phyloP scores from a whole-genome alignment of 2,113 vertebrate species.

The Cephalophus harveyi region DNA sequence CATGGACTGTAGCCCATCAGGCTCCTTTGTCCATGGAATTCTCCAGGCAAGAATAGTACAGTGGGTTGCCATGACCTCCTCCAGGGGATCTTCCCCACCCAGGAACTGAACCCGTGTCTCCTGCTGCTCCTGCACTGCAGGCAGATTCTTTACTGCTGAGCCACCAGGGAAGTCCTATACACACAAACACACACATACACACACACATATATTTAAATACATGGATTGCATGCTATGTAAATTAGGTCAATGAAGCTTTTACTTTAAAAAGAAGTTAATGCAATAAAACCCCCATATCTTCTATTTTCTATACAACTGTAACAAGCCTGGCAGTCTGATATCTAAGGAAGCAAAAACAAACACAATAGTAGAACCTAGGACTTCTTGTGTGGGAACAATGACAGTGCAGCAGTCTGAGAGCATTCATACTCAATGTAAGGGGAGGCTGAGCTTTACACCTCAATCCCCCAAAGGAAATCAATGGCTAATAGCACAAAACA shows the following conservation, averaged over 20 bases:
- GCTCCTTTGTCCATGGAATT: background rate
- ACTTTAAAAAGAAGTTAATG: background rate
- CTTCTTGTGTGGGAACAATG: background rate
- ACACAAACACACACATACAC: background rate
- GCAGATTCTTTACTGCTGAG: background rate
- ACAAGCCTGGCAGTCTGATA: background rate
- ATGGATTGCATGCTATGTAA: background rate
- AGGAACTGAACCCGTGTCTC: background rate
- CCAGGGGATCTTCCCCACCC: background rate
- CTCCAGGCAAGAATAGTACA: background rate
- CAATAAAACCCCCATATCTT: background rate
- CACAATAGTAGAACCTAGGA: background rate
- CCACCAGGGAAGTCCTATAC: background rate
- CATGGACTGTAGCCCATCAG: background rate
- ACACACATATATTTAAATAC: background rate
- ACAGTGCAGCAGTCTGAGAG: background rate
- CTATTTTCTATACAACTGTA: background rate
- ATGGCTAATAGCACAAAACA: background rate
- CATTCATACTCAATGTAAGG: background rate
- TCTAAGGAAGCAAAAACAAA: constrained; percentile 15
- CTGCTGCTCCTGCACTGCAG: background rate
- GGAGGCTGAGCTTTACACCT: background rate
- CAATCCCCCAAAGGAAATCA: background rate
- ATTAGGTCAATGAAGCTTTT: background rate
- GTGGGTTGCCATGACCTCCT: background rate